A percentile compares a stretch with the other conserved stretches of the same genome.
Evolutionary conservation across 2,888 invertebrate genomes (phyloP).

Genomic region (Linnaemya tessellans): DNA sequence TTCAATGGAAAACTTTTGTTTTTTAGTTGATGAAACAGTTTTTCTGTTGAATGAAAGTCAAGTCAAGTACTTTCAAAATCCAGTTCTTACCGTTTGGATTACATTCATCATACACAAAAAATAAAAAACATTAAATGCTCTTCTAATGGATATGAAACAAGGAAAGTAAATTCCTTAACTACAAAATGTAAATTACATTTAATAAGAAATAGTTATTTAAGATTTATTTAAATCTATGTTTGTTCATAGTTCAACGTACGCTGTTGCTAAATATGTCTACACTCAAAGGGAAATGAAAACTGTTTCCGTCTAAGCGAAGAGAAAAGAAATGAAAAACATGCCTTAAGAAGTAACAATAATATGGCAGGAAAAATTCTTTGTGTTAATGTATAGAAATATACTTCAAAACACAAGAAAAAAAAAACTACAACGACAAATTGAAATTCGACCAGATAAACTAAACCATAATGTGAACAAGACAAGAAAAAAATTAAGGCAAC

Average conservation of each 20-base stretch:
- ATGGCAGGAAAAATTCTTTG: conserved; percentile 75
- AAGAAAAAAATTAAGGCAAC: conserved; percentile 53
- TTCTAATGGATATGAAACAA: background rate
- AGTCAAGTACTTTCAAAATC: too few relatives aligned
- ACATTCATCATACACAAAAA: too few relatives aligned
- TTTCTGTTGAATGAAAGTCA: too few relatives aligned
- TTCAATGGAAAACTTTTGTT: too few relatives aligned
- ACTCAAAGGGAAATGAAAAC: conserved; percentile 80
- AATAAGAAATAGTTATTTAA: conserved; percentile 58
- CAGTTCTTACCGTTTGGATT: too few relatives aligned
- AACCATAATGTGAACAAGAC: conserved; percentile 55
- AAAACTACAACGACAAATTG: conserved; percentile 69
- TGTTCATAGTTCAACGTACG: conserved; percentile 60
- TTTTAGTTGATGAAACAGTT: too few relatives aligned
- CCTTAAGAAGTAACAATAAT: conserved; percentile 72
- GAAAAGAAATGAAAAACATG: conserved; percentile 61
- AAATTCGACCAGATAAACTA: conserved; percentile 69
- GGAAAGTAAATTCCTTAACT: background rate
- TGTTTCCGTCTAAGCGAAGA: conserved; percentile 76
- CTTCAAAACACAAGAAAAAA: conserved; percentile 60
- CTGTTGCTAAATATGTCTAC: conserved; percentile 67
- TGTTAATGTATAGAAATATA: conserved; percentile 63
- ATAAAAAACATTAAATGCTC: too few relatives aligned
- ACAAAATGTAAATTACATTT: conserved; percentile 40
- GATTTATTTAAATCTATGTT: conserved; percentile 61